Base-by-base conservation (phyloP, 2,113 vertebrate genomes). In the Zootoca vivipara region DNA sequence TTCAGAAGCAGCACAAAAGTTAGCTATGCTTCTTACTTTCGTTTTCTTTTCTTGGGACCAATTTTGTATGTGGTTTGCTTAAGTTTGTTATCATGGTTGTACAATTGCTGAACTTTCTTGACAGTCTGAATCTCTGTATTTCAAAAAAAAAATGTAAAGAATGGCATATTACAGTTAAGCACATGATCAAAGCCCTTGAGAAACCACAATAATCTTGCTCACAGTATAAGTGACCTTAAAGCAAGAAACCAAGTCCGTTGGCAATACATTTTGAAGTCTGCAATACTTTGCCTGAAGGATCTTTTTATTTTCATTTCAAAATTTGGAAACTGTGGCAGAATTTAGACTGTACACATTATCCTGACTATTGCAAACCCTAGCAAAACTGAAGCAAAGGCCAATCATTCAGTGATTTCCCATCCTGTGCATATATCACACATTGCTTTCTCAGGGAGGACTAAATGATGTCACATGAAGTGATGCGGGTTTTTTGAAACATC, bases 41-140 rank as follows among this genome's bases (percentile, higher is more conserved):
- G 5, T 62, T 72, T 74, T 0, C 74, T 75, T 52, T 52, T 13
- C 0, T 74, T 22, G 64, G 77, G 83, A 8, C 69, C 86, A 52
- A n/a, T 64, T 35, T 42, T 79, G 78, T 52, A 90, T 90, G 78
- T 87, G 73, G 35, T 70, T 90, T 91, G 92, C 91, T 91, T 87
- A 89, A 12, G 40, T 73, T 85, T 30, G 67, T 42, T 8, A 40
- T 35, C 81, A 52, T 87, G 22, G 28, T 75, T 91, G 46, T 88
- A 56, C 18, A 91, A 82, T 22, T 91, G 67, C 42, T 90, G 90
- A 12, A 72, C 90, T 94, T 91, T 92, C 87, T 82, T 73, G 5
- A 81, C 82, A 0, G 0, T 86, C 79, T 89, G 79, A 88, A 85
- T 82, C 91, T 91, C 81, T 91, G 0, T 0, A 92, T 89, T 87